phyloP scores from a whole-genome alignment of 1,140 invertebrate species.

The Leptestheria dahalacensis region DNA sequence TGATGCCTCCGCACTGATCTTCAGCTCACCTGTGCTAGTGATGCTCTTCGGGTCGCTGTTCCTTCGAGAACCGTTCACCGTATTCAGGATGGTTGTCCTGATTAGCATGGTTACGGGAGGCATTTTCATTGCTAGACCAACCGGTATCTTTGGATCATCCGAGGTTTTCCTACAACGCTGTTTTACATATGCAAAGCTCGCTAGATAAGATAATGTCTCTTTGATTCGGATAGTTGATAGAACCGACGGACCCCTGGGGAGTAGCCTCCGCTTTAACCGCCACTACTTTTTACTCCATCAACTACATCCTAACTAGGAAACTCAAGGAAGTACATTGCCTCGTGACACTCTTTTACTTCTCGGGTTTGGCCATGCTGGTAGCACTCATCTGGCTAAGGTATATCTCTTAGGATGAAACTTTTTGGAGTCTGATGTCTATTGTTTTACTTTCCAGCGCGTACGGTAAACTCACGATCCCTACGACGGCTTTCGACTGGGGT shows the following conservation, averaged over 20 bases:
- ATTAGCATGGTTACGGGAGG: conserved; percentile 34
- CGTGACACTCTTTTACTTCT: conserved; percentile 33
- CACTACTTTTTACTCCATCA: conserved; percentile 35
- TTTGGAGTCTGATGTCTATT: conserved; percentile 21
- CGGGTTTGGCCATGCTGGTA: conserved; percentile 29
- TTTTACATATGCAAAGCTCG: too few species aligned
- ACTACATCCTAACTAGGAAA: conserved; percentile 37
- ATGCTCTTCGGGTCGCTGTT: conserved; percentile 37
- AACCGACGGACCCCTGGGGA: conserved; percentile 31
- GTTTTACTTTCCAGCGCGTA: conserved; percentile 8
- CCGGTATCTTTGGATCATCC: conserved; percentile 31
- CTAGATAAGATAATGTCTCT: background rate
- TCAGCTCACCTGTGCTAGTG: conserved; percentile 40
- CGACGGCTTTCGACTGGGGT: conserved; percentile 28
- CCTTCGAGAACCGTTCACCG: conserved; percentile 37
- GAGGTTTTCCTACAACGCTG: background rate
- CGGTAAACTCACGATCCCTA: conserved; percentile 20
- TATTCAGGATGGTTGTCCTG: conserved; percentile 35
- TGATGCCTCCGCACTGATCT: conserved; percentile 41
- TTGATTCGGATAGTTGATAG: background rate
- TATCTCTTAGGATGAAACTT: conserved; percentile 16
- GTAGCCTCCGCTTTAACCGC: conserved; percentile 33
- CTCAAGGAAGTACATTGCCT: conserved; percentile 36
- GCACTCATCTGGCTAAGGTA: conserved; percentile 20
- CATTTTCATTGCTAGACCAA: conserved; percentile 35